Conservation (phyloP, 2,113 vertebrate genomes). For the Erinaceus europaeus region DNA sequence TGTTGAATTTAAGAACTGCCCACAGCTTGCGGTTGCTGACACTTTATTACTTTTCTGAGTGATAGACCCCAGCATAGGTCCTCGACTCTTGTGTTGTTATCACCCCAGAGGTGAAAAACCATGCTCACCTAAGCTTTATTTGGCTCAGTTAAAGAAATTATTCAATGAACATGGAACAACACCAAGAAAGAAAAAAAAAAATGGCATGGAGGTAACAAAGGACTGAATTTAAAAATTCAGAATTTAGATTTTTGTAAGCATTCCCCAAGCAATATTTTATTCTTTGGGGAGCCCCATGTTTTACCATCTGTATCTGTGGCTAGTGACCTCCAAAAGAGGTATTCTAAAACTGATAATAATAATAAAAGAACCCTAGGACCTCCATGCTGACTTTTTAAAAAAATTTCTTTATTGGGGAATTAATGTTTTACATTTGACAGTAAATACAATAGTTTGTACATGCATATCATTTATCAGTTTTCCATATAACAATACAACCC, state of each 20-base stretch:
- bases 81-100: not conserved
- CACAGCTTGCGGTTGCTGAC: not conserved
- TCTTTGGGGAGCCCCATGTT: not conserved
- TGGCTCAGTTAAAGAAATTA: not conserved
- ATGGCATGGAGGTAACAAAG: not conserved
- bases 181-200: not conserved
- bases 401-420: too few species aligned
- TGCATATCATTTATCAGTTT: too few species aligned
- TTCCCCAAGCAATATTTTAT: not conserved
- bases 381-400: too few species aligned
- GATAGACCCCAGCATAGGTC: not conserved
- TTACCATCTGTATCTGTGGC: not conserved
- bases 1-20: slow-evolving; percentile 20
- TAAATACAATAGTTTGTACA: too few species aligned
- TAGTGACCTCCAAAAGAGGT: not conserved
- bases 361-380: too few species aligned
- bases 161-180: not conserved
- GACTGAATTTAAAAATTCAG: not conserved
- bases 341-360: slow-evolving; percentile 25
- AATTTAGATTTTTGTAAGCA: not conserved
- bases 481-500: too few species aligned
- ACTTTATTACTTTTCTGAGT: not conserved
- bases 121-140: not conserved
- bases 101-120: not conserved
- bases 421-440: too few species aligned